Evolutionary conservation across 23 tunicate genomes (phyloP), one percentile per base, ranked within the genome.

Genomic region (Oikopleura albicans): DNA sequence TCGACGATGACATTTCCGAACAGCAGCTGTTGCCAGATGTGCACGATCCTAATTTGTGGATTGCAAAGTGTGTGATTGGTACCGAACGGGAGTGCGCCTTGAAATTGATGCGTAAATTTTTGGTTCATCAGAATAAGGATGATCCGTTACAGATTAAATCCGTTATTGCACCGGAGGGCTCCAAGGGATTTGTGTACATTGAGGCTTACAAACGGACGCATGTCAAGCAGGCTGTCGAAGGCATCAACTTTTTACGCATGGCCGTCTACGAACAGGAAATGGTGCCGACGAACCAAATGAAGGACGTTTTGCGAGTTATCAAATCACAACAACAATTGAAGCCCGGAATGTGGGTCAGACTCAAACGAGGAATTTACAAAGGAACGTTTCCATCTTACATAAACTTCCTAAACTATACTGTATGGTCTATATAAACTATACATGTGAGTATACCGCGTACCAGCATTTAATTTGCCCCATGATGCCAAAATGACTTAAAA

Each of bases 221-320:
- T 79, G 94, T 93, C 39, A 93, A 93, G 83, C 94, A 93, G 63
- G 98, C 98, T 41, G 90, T 93, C 8, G 98, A 93, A 57, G 98
- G 98, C 0, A 88, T 93, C 76, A 92, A 93, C 75, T 88, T 86
- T 41, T 57, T 93, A 40, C 79, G 94, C 8, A 66, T 90, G 39
- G 98, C 94, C 22, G 90, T 89, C 84, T 90, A 88, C 86, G 85
- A 88, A 4, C 98, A 93, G 83, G 88, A 93, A 85, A 93, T 93
- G 98, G 98, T 93, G 34, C 98, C 98, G 16, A 93, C 94, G 41
- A 93, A 89, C 83, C 94, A 93, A 86, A 93, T 93, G 98, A 92
- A 92, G 0, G 98, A 93, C 40, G 98, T 93, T 0, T 91, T 90
- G 66, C 90, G 90, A 84, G 98, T 93, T 0, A 39, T 93, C 83